These are phyloP conservation scores for Sarcoramphus papa DNA, from an alignment of 2,797 vertebrate species.

Conservation along the genomic window DNA sequence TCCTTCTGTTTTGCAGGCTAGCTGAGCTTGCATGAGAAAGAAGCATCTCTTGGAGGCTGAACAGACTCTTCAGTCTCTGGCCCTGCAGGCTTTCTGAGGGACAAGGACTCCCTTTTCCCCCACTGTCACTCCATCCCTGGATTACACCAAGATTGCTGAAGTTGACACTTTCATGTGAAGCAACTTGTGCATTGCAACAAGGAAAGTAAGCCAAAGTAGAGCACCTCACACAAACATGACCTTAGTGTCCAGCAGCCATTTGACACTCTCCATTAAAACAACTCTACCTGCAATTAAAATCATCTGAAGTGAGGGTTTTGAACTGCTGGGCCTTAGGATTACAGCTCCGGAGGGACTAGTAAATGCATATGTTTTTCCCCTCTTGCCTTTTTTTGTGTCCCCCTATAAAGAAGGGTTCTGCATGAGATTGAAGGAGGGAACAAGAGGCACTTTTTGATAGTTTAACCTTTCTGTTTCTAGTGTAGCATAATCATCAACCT, in stretches of 20 bases:
- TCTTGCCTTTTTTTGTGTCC: background rate
- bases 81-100: background rate
- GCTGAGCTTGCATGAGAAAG: background rate
- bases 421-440: background rate
- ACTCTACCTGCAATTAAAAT: background rate
- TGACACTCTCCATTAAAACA: background rate
- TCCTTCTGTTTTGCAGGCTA: background rate
- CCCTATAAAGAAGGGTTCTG: background rate
- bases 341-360: background rate
- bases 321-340: background rate
- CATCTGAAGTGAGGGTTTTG: background rate
- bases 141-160: background rate
- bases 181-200: background rate
- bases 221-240: background rate
- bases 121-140: background rate
- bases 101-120: background rate
- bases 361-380: background rate
- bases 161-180: background rate
- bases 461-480: background rate
- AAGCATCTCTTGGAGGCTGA: background rate
- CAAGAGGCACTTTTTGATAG: background rate
- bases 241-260: background rate
- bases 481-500: background rate
- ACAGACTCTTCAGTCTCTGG: background rate
- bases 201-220: background rate